A percentile compares a stretch with the other conserved stretches of the same genome.
These are phyloP conservation scores for Aplochiton taeniatus DNA, from an alignment of 2,797 vertebrate species.

Conservation along the genomic window DNA sequence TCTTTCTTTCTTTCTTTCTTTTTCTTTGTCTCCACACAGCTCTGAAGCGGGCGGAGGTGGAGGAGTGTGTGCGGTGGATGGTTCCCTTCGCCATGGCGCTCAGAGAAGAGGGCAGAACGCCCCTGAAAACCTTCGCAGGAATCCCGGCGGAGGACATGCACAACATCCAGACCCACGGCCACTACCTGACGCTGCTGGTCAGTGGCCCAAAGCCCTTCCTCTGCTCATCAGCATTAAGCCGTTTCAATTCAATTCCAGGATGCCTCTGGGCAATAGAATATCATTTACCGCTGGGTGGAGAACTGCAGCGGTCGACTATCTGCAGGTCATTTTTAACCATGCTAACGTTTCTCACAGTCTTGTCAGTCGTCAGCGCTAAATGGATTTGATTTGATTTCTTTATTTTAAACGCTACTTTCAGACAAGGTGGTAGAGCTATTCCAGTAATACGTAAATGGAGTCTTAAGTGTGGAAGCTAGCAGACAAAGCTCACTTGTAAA, in stretches of 20 bases:
- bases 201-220: slow-evolving; percentile 32
- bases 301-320: background rate
- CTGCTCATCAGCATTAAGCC: too few species aligned
- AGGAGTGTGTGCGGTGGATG: slow-evolving; percentile 92
- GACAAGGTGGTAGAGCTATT: too few species aligned
- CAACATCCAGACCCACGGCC: slow-evolving; percentile 90
- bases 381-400: too few species aligned
- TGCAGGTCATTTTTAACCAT: background rate
- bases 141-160: slow-evolving; percentile 85
- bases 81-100: slow-evolving; percentile 91
- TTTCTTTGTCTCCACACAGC: slow-evolving; percentile 64
- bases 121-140: slow-evolving; percentile 83
- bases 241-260: too few species aligned
- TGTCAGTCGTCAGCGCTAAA: background rate
- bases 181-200: slow-evolving; percentile 90
- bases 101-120: slow-evolving; percentile 79
- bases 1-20: too few species aligned
- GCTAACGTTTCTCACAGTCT: too few species aligned
- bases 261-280: too few species aligned
- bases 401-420: too few species aligned
- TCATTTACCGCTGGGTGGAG: too few species aligned
- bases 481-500: too few species aligned
- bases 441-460: too few species aligned
- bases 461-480: too few species aligned
- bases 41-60: slow-evolving; percentile 84